Evolutionary conservation across 2,113 vertebrate species (phyloP), one percentile per base, ranked within the genome.

Genomic region (Neolamprologus variostigma): DNA sequence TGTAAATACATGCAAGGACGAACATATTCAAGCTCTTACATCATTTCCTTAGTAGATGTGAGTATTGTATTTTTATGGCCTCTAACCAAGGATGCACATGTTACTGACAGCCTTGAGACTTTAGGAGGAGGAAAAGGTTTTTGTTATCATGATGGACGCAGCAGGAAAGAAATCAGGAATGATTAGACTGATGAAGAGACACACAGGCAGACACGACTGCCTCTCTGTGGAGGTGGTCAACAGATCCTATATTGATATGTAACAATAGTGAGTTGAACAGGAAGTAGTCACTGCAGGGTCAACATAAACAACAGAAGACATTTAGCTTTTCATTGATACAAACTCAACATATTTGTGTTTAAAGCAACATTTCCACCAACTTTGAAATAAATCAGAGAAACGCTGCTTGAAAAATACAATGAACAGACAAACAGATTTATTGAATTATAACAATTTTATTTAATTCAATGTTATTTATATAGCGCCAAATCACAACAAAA

Each of bases 101-200:
- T 63, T 1, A 42, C 55, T 40, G n/a, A 37, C 33, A 21, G 82
- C 86, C 82, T 87, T 90, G 82, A 89, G 31, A 11, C 23, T 88
- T 87, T 84, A 94, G 93, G 89, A 87, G 91, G 71, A 94, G 95
- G 93, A 95, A 95, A 82, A 86, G 84, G 80, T 87, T 89, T 91
- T 92, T 95, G 95, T 96, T 95, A 50, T 92, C 33, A 31, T 51
- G 13, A 42, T 93, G 93, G 91, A 86, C 53, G 59, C n/a, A 53
- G 37, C 82, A 82, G 73, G 16, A 35, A 61, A 54, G 61, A 82
- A 73, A 68, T 28, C 7, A 86, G 73, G 10, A 80, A 28, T 33
- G 13, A 68, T 83, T 57, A 80, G 42, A 80, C 40, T 45, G 47
- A 26, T 2, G 19, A 33, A 26, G 13, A 19, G 2, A 76, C n/a